A percentile compares a stretch with the other conserved stretches of the same genome.
phyloP scores from a whole-genome alignment of 2,113 vertebrate species.

The Python bivittatus region DNA sequence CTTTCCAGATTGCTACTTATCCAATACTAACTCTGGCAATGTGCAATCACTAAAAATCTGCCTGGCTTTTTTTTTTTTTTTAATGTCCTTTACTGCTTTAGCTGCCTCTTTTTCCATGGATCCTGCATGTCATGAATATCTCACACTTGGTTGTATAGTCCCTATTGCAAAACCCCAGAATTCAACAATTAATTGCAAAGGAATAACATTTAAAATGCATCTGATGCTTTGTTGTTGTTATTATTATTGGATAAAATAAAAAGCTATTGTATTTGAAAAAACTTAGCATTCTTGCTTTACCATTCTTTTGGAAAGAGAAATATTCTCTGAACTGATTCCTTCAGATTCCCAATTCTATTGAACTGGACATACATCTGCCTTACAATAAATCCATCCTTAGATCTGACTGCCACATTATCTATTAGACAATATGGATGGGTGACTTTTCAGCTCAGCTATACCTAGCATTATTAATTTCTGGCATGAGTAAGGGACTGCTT shows the following conservation, averaged over 20 bases:
- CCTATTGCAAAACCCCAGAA: neutral
- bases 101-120: neutral
- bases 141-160: neutral
- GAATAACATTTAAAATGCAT: neutral
- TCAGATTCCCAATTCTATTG: neutral
- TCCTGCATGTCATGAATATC: neutral
- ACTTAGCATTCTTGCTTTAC: neutral
- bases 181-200: neutral
- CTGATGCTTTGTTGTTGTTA: neutral
- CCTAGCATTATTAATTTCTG: neutral
- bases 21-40: neutral
- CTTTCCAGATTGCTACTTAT: neutral
- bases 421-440: neutral
- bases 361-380: neutral
- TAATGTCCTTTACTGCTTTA: neutral
- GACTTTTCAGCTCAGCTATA: neutral
- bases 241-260: neutral
- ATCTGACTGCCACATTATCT: neutral
- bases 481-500: neutral
- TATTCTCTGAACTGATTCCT: neutral
- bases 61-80: neutral
- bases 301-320: neutral
- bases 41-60: neutral
- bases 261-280: neutral
- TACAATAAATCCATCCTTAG: neutral